Evolutionary conservation across 2,888 invertebrate species (phyloP).

Genomic region (Crocallis elinguaria): DNA sequence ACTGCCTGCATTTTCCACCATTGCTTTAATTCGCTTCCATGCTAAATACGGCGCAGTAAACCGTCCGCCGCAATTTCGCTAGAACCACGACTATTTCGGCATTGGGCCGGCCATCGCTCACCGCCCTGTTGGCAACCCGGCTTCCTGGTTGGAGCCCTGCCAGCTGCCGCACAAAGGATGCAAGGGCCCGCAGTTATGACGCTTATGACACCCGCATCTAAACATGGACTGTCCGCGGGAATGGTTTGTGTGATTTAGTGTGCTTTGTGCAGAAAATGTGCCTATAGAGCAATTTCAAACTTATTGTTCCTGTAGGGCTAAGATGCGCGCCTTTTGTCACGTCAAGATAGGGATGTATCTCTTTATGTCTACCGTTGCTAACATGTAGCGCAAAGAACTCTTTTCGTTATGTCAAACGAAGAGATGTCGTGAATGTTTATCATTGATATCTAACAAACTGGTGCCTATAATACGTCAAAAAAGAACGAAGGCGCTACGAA

Average conservation of each 20-base stretch:
- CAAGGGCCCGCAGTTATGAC: conserved; percentile 60
- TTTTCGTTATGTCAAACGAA: no score
- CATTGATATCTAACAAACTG: no score
- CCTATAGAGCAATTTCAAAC: neutral
- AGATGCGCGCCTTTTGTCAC: no score
- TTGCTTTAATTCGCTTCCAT: neutral
- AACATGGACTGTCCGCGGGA: conserved; percentile 36
- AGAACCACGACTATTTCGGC: conserved; percentile 53
- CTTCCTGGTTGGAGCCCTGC: conserved; percentile 74
- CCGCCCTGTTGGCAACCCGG: conserved; percentile 36
- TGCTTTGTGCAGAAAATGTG: neutral
- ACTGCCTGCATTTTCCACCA: neutral
- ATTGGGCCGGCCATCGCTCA: conserved; percentile 49
- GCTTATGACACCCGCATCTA: conserved; percentile 60
- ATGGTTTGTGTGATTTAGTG: conserved; percentile 17
- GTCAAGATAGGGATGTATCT: no score
- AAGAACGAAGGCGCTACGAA: no score
- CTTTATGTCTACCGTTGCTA: no score
- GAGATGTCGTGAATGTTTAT: no score
- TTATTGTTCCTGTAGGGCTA: no score
- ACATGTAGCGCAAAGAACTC: no score
- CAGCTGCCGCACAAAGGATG: conserved; percentile 71
- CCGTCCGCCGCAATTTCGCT: conserved; percentile 28
- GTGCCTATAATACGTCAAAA: no score
- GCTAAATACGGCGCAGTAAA: conserved; percentile 6